Evolutionary conservation across 2,888 invertebrate species (phyloP).

Genomic region (Drosophila setosimentum): DNA sequence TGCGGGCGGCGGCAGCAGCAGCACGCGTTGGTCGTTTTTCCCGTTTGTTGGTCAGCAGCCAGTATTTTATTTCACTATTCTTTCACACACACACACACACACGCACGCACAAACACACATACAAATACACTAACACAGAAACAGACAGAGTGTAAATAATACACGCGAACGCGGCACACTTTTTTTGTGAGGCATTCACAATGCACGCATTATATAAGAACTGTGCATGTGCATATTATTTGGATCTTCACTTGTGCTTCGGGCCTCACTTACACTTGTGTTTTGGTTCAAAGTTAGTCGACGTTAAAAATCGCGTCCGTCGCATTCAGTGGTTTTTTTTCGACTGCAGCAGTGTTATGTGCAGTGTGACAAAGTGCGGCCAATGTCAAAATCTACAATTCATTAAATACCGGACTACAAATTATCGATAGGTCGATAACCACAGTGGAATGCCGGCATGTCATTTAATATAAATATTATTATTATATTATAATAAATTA

Average conservation of each 20-base stretch:
- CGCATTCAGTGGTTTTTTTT: slow-evolving; percentile 50
- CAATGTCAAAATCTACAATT: neutral
- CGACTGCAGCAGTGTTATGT: slow-evolving; percentile 44
- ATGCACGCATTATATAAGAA: slow-evolving; percentile 54
- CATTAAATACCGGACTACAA: neutral
- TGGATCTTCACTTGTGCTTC: slow-evolving; percentile 53
- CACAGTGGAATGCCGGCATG: neutral
- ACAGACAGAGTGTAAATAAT: slow-evolving; percentile 19
- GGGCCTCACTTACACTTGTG: slow-evolving; percentile 73
- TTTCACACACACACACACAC: slow-evolving; percentile 22
- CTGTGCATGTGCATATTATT: slow-evolving; percentile 56
- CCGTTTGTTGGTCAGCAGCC: slow-evolving; percentile 53
- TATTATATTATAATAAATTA: neutral
- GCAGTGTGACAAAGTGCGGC: slow-evolving; percentile 38
- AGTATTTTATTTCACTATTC: slow-evolving; percentile 44
- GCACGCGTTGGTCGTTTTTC: slow-evolving; percentile 72
- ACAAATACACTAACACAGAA: slow-evolving; percentile 15
- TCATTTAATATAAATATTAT: neutral
- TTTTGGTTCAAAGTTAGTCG: slow-evolving; percentile 48
- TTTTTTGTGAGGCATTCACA: slow-evolving; percentile 40
- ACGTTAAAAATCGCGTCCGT: slow-evolving; percentile 30
- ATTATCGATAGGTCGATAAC: neutral
- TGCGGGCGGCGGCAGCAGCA: slow-evolving; percentile 60
- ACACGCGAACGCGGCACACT: slow-evolving; percentile 9
- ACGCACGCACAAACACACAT: slow-evolving; percentile 15